Percentiles rank a stretch among this genome's conserved stretches.
phyloP scores from a whole-genome alignment of 2,113 vertebrate genomes.

The Rhodinocichla rosea region DNA sequence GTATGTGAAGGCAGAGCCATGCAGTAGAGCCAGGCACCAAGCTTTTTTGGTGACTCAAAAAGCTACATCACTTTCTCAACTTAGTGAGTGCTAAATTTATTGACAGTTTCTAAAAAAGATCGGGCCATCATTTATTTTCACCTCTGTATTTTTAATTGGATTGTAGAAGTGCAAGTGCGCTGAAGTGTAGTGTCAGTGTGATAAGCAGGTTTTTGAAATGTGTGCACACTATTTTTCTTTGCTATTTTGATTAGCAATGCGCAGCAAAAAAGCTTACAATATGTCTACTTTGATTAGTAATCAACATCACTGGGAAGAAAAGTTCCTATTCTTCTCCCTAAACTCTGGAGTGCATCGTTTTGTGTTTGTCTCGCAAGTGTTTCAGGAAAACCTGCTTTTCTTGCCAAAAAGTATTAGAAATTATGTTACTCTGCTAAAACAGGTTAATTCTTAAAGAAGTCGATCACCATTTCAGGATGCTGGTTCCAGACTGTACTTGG shows the following conservation, averaged over 20 bases:
- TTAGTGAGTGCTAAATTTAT: neutral
- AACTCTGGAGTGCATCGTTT: neutral
- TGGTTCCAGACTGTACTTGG: neutral
- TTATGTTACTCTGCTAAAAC: neutral
- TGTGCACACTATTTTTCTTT: neutral
- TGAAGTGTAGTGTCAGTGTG: neutral
- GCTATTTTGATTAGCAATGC: neutral
- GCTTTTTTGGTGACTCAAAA: neutral
- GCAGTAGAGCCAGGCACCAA: neutral
- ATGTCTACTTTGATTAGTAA: neutral
- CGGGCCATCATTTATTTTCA: neutral
- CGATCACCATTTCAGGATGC: neutral
- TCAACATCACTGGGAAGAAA: neutral
- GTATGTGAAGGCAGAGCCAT: neutral
- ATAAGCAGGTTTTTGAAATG: neutral
- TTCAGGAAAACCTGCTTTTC: neutral
- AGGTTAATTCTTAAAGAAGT: slow-evolving; percentile 2
- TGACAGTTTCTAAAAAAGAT: neutral
- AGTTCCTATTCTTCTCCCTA: neutral
- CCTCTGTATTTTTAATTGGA: neutral
- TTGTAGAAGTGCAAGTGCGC: neutral
- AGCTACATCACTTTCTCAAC: neutral
- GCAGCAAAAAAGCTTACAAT: neutral
- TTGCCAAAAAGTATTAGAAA: neutral
- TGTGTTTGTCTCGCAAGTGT: neutral